Conservation (phyloP, 2,888 invertebrate genomes). For the Psylliodes chrysocephalus region DNA sequence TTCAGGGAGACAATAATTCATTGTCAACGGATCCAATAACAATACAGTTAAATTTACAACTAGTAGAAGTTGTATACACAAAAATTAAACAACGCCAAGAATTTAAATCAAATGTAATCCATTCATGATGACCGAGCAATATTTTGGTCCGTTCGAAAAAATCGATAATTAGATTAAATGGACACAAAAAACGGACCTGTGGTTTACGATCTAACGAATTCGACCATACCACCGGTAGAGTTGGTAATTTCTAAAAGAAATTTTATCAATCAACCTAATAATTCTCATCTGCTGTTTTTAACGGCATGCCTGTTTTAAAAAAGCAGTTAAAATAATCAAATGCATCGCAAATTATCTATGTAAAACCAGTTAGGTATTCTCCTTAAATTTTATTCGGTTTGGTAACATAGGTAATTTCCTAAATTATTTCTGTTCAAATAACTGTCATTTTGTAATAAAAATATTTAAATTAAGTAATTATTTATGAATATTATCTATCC, state of each 20-base stretch:
- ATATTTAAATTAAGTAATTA: too few species aligned
- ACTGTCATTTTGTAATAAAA: too few species aligned
- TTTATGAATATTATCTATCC: too few species aligned
- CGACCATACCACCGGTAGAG: not conserved
- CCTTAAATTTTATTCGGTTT: too few species aligned
- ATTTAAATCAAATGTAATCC: constrained; percentile 17
- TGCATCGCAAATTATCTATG: too few species aligned
- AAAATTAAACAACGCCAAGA: constrained; percentile 9
- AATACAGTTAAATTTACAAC: constrained; percentile 28
- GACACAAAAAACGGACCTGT: constrained; percentile 14
- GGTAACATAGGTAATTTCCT: too few species aligned
- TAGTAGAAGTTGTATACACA: constrained; percentile 12
- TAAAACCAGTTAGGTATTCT: too few species aligned
- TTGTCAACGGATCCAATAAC: constrained; percentile 16
- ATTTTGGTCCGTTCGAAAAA: constrained; percentile 11
- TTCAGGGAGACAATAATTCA: constrained; percentile 18
- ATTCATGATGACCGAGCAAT: constrained; percentile 18
- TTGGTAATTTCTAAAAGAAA: constrained; percentile 3
- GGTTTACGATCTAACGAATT: constrained; percentile 18
- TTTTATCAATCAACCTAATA: constrained; percentile 12
- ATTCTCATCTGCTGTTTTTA: not conserved
- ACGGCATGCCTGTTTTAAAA: too few species aligned
- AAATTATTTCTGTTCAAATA: too few species aligned
- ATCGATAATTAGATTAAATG: constrained; percentile 19
- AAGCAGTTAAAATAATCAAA: too few species aligned